Base-by-base conservation (phyloP, 2,888 invertebrate species). In the Pasiphila rectangulata region DNA sequence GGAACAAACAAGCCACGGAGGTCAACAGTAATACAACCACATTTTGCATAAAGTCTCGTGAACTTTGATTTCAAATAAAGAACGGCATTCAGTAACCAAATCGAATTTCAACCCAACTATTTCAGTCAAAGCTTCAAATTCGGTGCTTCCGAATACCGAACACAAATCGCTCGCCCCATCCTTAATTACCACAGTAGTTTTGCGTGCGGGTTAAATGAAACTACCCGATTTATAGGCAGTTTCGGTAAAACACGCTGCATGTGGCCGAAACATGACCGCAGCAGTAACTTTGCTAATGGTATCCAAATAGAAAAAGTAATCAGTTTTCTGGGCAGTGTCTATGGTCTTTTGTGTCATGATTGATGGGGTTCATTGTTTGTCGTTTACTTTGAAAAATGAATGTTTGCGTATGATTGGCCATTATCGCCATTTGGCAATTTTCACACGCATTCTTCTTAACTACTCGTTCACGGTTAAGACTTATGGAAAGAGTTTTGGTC, bases 341-440 rank as follows among this genome's bases (percentile, higher is more conserved):
- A 74, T 76, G 68, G 67, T 74, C 80, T 82, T 81, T 83, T 82
- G 82, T 72, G 32, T 59, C 61, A 70, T 84, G 85, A 86, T 86
- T 83, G 84, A 86, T 86, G 81, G 69, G 54, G 55, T 61, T 72
- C 72, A 79, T 79, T 79, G 81, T 77, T 66, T 72, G 83, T 73
- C 79, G 68, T 79, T 79, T 77, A 68, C 65, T 79, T 76, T 84
- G 83, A 83, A 79, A 81, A 83, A 86, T 81, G 79, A 76, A 72
- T 65, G 62, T 79, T 80, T 83, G 68, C 69, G 68, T 68, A 66
- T 74, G 76, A 81, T 82, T 79, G 72, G 64, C 63, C 63, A 64
- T 56, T 72, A 66, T 61, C 61, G 67, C 66, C 67, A 67, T 71
- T 72, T 60, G 49, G 64, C 56, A 59, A 50, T 70, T 74, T 69